Conservation (phyloP, 2,888 invertebrate species). For the Cephonodes hylas region DNA sequence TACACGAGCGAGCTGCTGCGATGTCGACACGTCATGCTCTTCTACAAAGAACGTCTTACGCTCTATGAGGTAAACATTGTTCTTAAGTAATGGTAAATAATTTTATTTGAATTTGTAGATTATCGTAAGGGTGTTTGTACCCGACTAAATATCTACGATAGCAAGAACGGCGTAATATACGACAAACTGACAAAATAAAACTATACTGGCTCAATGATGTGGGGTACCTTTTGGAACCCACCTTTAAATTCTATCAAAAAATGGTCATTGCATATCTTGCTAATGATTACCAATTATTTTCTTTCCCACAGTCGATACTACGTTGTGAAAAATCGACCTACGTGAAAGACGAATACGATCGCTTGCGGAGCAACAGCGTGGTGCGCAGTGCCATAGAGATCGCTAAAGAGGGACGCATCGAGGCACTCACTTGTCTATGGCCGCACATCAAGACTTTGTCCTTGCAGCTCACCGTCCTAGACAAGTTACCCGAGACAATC, state of each 20-base stretch:
- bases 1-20: constrained; percentile 85
- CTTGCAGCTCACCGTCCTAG: constrained; percentile 83
- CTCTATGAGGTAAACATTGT: constrained; percentile 89
- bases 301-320: constrained; percentile 78
- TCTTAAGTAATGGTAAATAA: background rate
- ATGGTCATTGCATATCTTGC: too few relatives aligned
- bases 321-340: constrained; percentile 83
- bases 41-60: constrained; percentile 85
- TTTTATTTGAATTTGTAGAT: background rate
- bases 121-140: background rate
- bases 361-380: constrained; percentile 83
- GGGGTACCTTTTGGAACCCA: too few relatives aligned
- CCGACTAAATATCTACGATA: too few relatives aligned
- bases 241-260: too few relatives aligned
- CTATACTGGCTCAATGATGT: too few relatives aligned
- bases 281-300: background rate
- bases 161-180: too few relatives aligned
- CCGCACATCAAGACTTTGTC: constrained; percentile 83
- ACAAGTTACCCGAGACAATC: constrained; percentile 87
- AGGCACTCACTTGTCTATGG: constrained; percentile 85
- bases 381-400: constrained; percentile 85
- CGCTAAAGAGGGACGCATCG: constrained; percentile 84
- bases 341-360: constrained; percentile 84
- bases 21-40: constrained; percentile 84
- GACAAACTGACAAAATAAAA: too few relatives aligned